Base-by-base conservation (phyloP, 2,797 vertebrate species). In the Mormyrus hasselquistii region DNA sequence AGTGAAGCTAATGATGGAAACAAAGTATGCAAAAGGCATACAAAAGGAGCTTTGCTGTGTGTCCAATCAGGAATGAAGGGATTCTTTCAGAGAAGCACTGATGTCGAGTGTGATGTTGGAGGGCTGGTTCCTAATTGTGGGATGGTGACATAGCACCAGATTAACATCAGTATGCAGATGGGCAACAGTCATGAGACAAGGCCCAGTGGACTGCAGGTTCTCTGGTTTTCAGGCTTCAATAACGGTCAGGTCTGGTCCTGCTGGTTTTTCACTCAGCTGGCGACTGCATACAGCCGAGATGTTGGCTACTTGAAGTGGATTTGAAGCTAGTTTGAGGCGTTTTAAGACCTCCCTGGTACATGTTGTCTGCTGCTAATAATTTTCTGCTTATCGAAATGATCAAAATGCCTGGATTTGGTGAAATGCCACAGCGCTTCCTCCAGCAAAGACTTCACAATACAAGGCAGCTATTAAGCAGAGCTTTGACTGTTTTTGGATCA, bases 121-220 rank as follows among this genome's bases (percentile, higher is more conserved):
- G 89, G 91, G 88, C 89, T 89, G 90, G 87, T 91, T 92, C 90
- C 41, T 89, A 59, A 52, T 84, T 59, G 89, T 10, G 88, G 84
- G 82, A 55, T 14, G 55, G 92, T 92, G 87, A 89, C 53, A 76
- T 53, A 44, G 49, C 79, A 87, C 90, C 86, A 53, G 76, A 88
- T 89, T 53, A 69, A 69, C 47, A 89, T 7, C 52, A 34, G 3
- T 90, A 90, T 88, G 91, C 88, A n/a, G 88, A 90, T 90, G 90
- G 88, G 89, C 91, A 89, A 90, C 59, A 91, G 92, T 90, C 91
- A 87, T 92, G 92, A 90, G 92, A 88, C 92, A 90, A 94, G 94
- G 93, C 93, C 92, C 93, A 91, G 93, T 92, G 94, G 92, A 93
- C 92, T 93, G 92, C 92, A 94, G 92, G 94, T 93, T 93, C 93